Evolutionary conservation across 1,140 invertebrate genomes (phyloP).

Genomic region (Ooceraea biroi): DNA sequence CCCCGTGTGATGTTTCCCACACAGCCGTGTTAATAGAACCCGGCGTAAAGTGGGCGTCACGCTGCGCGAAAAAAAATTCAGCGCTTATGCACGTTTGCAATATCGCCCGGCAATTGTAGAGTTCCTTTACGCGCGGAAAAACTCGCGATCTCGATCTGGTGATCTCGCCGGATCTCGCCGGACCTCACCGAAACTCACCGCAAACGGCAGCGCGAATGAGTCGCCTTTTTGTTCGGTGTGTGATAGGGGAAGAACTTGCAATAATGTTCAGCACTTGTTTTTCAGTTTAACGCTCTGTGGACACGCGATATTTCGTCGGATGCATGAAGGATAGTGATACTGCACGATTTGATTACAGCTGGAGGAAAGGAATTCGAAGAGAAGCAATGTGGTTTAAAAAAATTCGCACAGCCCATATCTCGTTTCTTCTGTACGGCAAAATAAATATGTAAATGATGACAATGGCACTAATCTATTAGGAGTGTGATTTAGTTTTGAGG

Average conservation of each 20-base stretch:
- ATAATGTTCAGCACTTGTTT: constrained; percentile 47
- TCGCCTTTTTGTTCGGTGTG: constrained; percentile 28
- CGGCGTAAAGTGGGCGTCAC: constrained; percentile 14
- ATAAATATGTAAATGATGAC: not conserved
- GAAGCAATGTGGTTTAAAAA: constrained; percentile 10
- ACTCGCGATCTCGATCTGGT: constrained; percentile 39
- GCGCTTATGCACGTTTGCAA: not conserved
- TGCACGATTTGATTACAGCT: constrained; percentile 16
- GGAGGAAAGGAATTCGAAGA: not conserved
- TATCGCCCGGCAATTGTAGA: constrained; percentile 28
- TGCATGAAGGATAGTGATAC: not conserved
- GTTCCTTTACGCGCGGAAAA: constrained; percentile 25
- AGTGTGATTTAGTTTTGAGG: too few species aligned
- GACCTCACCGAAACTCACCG: constrained; percentile 13
- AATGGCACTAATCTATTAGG: not conserved
- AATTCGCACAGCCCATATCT: constrained; percentile 42
- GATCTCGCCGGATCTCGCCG: constrained; percentile 40
- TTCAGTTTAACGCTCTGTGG: constrained; percentile 37
- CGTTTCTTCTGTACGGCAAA: constrained; percentile 30
- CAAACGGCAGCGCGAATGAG: constrained; percentile 33
- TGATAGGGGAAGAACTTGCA: constrained; percentile 1
- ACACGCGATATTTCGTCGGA: constrained; percentile 27
- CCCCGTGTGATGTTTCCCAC: constrained; percentile 43
- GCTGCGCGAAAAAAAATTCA: constrained; percentile 21
- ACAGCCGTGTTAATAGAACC: constrained; percentile 51